phyloP scores from a whole-genome alignment of 2,888 invertebrate species.

The Yponomeuta malinellus region DNA sequence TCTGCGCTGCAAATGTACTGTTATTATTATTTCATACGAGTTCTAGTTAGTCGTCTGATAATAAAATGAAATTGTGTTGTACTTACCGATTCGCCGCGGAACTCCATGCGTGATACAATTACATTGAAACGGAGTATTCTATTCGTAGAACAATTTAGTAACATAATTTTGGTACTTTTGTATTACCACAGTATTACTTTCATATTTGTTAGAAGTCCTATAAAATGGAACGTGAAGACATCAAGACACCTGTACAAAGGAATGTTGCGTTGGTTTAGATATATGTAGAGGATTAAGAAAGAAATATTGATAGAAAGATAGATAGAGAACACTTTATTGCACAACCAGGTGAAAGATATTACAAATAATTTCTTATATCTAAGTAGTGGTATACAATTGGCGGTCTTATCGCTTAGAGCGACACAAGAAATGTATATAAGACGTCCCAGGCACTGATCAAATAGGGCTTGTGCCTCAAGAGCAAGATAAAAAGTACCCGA shows the following conservation, averaged over 20 bases:
- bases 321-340: too few relatives aligned
- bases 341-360: too few relatives aligned
- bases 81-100: not conserved
- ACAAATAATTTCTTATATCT: too few relatives aligned
- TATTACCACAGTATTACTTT: not conserved
- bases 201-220: not conserved
- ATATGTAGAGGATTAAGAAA: too few relatives aligned
- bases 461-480: too few relatives aligned
- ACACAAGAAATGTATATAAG: too few relatives aligned
- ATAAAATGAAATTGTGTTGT: not conserved
- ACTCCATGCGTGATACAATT: not conserved
- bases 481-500: too few relatives aligned
- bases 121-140: not conserved
- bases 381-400: too few relatives aligned
- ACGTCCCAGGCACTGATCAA: too few relatives aligned
- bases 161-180: not conserved
- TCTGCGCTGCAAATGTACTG: not conserved
- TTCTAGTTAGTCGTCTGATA: slow-evolving; percentile 1
- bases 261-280: too few relatives aligned
- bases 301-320: too few relatives aligned
- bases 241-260: not conserved
- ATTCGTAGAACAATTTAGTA: not conserved
- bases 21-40: slow-evolving; percentile 3
- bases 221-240: not conserved
- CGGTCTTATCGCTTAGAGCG: too few relatives aligned